A percentile compares a stretch with the other conserved stretches of the same genome.
phyloP scores from a whole-genome alignment of 2,888 invertebrate genomes.

The Pristionchus japonicus region DNA sequence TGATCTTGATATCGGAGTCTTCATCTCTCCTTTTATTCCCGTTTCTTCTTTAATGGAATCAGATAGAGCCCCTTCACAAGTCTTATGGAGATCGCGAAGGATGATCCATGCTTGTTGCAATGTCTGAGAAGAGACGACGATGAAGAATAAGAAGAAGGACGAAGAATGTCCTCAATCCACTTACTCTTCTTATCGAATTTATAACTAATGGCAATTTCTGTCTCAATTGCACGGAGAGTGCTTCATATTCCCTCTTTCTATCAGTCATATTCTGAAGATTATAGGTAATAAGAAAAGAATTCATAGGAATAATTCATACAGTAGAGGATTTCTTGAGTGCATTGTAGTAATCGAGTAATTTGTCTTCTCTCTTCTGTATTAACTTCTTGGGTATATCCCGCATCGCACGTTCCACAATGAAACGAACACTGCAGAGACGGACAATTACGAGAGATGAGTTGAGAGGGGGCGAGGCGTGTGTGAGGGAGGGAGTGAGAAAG shows the following conservation, averaged over 20 bases:
- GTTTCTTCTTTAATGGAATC: not conserved
- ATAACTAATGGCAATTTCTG: not conserved
- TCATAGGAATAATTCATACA: not conserved
- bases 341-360: constrained; percentile 66
- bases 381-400: constrained; percentile 63
- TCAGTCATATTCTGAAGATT: not conserved
- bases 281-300: no score
- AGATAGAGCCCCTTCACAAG: not conserved
- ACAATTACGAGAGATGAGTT: no score
- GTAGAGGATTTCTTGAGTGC: not conserved
- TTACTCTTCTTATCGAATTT: not conserved
- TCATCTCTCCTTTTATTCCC: not conserved
- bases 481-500: no score
- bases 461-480: no score
- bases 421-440: constrained; percentile 54
- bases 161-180: not conserved
- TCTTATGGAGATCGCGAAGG: not conserved
- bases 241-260: constrained; percentile 6
- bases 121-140: no score
- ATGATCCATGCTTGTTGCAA: constrained; percentile 8
- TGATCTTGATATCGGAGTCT: not conserved
- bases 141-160: not conserved
- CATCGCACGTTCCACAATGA: constrained; percentile 61
- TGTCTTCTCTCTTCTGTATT: constrained; percentile 71
- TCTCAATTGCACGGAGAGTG: not conserved